Conservation (phyloP, 2,888 invertebrate genomes). For the Perithous albicinctus region DNA sequence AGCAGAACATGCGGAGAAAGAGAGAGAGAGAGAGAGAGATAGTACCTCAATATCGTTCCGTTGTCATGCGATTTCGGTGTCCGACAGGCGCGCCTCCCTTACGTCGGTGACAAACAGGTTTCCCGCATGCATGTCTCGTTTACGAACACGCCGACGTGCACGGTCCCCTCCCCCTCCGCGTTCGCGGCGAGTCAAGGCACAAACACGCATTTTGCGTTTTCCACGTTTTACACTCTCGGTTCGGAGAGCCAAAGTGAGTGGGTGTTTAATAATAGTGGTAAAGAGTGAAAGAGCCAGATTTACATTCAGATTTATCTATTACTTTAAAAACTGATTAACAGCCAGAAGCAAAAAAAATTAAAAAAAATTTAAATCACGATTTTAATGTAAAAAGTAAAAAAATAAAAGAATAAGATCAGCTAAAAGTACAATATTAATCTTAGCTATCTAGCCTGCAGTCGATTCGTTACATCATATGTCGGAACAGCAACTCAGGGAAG, state of each 20-base stretch:
- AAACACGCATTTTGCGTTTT: conserved; percentile 26
- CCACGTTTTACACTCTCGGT: conserved; percentile 43
- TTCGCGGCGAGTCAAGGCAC: not conserved
- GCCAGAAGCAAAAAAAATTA: not conserved
- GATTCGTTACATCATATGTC: no score
- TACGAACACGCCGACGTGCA: conserved; percentile 46
- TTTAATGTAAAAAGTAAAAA: not conserved
- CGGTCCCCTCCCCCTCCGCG: not conserved
- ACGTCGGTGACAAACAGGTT: conserved; percentile 76
- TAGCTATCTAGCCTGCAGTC: no score
- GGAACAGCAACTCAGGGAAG: no score
- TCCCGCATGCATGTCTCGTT: conserved; percentile 72
- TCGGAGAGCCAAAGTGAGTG: conserved; percentile 31
- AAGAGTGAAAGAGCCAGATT: conserved; percentile 12
- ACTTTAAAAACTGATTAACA: not conserved
- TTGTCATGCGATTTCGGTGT: conserved; percentile 77
- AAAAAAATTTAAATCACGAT: not conserved
- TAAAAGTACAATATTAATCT: no score
- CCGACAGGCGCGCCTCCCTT: conserved; percentile 61
- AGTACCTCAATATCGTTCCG: conserved; percentile 74
- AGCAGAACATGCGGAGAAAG: conserved; percentile 36
- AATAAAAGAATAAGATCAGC: no score
- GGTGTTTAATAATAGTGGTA: conserved; percentile 32
- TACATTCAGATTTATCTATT: not conserved
- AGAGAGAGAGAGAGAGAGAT: no score